phyloP scores from a whole-genome alignment of 2,113 vertebrate genomes.

The Sander vitreus region DNA sequence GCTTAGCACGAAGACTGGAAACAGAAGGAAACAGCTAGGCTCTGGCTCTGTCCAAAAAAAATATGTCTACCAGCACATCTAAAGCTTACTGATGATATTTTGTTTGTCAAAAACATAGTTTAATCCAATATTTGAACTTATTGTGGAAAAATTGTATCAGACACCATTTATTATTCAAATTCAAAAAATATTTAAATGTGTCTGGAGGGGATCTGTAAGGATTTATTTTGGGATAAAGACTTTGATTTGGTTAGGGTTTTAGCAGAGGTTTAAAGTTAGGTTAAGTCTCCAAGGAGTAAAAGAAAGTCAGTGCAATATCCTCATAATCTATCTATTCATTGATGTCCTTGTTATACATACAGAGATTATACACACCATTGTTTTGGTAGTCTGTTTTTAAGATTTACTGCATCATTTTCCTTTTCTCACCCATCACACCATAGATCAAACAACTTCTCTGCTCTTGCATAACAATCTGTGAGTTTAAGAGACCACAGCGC shows the following conservation, averaged over 20 bases:
- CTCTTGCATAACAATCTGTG: neutral
- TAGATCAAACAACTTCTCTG: neutral
- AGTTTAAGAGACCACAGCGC: neutral
- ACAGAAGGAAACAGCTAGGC: neutral
- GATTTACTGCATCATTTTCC: neutral
- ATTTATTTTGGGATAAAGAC: neutral
- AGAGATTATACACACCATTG: neutral
- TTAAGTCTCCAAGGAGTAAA: neutral
- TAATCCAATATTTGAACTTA: neutral
- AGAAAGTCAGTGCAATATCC: neutral
- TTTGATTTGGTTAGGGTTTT: too few relatives aligned
- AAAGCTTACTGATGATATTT: neutral
- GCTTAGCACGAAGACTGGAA: neutral
- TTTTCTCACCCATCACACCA: neutral
- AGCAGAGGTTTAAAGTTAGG: neutral
- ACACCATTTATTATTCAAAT: neutral
- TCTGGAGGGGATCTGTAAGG: neutral
- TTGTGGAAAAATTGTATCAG: neutral
- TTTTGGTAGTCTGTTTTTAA: neutral
- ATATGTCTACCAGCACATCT: neutral
- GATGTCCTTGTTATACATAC: neutral
- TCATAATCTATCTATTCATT: neutral
- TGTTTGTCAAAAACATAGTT: neutral
- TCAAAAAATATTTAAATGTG: neutral
- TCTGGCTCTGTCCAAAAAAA: neutral